Base-by-base conservation (phyloP, 2,797 vertebrate species). In the Eremophila alpestris region DNA sequence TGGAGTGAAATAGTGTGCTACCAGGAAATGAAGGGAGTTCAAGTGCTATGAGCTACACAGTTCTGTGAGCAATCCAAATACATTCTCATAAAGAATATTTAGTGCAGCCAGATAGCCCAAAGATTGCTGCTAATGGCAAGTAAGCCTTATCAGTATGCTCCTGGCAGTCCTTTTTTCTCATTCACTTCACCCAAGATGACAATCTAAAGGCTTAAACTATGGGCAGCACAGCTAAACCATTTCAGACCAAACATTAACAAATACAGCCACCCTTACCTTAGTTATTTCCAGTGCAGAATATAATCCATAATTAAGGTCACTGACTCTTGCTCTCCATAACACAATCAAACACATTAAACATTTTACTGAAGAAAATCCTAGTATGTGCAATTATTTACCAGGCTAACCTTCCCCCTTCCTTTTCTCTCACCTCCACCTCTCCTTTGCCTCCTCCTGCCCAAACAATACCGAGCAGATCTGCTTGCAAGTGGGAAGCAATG, bases 61-160 rank as follows among this genome's bases (percentile, higher is more conserved):
- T 94, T 92, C 78, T 93, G 91, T 79, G 69, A 95, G 92, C 81
- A 94, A 94, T 94, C 51, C 87, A 94, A 93, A 97, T 76, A 87
- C 59, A 83, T 89, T 78, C 89, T 94, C 94, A 90, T 96, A 94
- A 97, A 96, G 80, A 92, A 93, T 95, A 95, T 96, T 95, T 91
- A 97, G 92, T 85, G 76, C 59, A 86, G 89, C 71, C 65, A 94
- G 90, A 94, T 91, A 67, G 73, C 16, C 83, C 89, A 74, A 83
- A 96, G 93, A 97, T 94, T 93, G 83, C 91, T 74, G 79, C 58
- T 83, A 92, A 87, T 78, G 49, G 34, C 78, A 93, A 90, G 76
- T 23, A 74, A 73, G 59, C 86, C 90, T 96, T 94, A 97, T 94
- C 95, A 96, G 83, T 43, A 79, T 70, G 68, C 65, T 93, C 73